A percentile compares a stretch with the other conserved stretches of the same genome.
Conservation (phyloP, 2,888 invertebrate genomes). For the Glyphotaelius pellucidus region DNA sequence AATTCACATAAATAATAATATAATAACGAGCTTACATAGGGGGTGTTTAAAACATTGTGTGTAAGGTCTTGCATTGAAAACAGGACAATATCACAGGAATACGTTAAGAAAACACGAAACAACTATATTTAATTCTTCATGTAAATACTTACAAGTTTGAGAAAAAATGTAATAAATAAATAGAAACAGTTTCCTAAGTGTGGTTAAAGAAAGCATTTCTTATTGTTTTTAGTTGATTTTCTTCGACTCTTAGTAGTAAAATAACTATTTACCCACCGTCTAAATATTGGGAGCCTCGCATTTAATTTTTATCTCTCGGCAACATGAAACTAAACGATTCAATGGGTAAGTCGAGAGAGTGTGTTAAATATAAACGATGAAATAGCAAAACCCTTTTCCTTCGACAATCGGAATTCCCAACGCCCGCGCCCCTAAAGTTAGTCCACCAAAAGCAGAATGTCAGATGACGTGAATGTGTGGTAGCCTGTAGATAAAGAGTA, state of each 20-base stretch:
- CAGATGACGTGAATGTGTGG: conserved; percentile 9
- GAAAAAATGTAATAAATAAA: too few relatives aligned
- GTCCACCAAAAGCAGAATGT: conserved; percentile 3
- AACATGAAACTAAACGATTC: background rate
- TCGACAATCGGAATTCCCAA: background rate
- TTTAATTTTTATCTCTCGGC: background rate
- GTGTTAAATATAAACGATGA: background rate
- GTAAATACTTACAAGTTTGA: background rate
- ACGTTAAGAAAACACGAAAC: background rate
- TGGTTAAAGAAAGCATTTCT: background rate
- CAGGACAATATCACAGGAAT: background rate
- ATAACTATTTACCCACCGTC: background rate
- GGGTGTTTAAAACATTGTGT: background rate
- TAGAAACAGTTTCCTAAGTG: too few relatives aligned
- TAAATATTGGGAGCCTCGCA: background rate
- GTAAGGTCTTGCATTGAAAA: background rate
- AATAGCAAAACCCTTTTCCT: background rate
- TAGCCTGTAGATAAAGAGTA: conserved; percentile 25
- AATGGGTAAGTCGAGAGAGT: background rate
- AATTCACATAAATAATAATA: background rate
- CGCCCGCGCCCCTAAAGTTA: background rate
- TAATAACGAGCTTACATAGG: background rate
- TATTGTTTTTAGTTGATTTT: background rate
- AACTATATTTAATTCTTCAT: too few relatives aligned
- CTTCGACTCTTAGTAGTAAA: background rate